A percentile compares a stretch with the other conserved stretches of the same genome.
Evolutionary conservation across 1,140 invertebrate species (phyloP).

Genomic region (Heliconius melpomene): DNA sequence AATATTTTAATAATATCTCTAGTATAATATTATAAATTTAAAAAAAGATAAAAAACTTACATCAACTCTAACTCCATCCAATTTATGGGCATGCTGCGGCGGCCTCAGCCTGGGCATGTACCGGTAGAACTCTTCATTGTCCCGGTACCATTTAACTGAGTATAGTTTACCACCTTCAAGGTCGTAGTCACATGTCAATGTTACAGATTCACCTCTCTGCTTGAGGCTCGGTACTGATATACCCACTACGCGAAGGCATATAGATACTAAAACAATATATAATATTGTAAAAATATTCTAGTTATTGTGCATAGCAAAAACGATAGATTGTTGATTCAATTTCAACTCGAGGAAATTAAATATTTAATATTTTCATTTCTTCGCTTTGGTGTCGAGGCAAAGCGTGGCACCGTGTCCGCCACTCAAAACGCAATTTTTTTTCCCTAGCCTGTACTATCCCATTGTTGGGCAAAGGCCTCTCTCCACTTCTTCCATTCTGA

Average conservation of each 20-base stretch:
- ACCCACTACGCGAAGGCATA: constrained; percentile 63
- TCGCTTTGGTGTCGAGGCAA: too few species aligned
- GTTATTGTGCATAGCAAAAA: too few species aligned
- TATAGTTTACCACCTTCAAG: constrained; percentile 84
- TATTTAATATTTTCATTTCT: too few species aligned
- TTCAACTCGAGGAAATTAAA: too few species aligned
- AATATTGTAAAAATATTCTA: not conserved
- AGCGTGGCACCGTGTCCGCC: too few species aligned
- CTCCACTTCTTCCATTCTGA: too few species aligned
- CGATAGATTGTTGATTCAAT: too few species aligned
- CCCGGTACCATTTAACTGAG: constrained; percentile 91
- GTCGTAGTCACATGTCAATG: constrained; percentile 74
- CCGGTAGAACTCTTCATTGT: constrained; percentile 89
- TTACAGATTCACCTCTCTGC: constrained; percentile 66
- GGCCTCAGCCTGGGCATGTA: constrained; percentile 84
- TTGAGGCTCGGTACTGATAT: constrained; percentile 64
- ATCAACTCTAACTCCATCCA: constrained; percentile 72
- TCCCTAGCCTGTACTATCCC: too few species aligned
- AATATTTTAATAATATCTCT: too few species aligned
- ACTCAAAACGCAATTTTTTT: too few species aligned
- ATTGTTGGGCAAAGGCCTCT: too few species aligned
- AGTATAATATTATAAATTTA: too few species aligned
- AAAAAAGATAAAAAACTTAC: constrained; percentile 49
- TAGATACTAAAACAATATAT: constrained; percentile 52
- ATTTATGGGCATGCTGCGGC: constrained; percentile 65